Conservation (phyloP, 2,888 invertebrate genomes). For the Hedya salicella region DNA sequence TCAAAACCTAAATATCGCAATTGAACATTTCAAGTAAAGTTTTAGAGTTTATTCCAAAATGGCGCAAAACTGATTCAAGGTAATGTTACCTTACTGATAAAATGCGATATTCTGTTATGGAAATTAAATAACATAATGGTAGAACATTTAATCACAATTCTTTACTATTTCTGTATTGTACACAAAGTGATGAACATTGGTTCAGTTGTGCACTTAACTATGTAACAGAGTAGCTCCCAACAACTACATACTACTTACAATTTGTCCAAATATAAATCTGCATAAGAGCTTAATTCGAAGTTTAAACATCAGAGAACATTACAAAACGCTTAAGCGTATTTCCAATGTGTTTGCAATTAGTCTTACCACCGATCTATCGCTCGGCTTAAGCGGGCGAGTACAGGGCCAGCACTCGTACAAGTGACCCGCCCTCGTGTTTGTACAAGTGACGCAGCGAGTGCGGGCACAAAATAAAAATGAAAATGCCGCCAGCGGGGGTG, state of each 20-base stretch:
- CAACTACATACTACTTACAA: too few relatives aligned
- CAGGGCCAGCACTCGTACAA: neutral
- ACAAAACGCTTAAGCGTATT: slow-evolving; percentile 6
- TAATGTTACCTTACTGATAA: too few relatives aligned
- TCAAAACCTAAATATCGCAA: too few relatives aligned
- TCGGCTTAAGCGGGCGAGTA: neutral
- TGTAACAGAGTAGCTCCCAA: too few relatives aligned
- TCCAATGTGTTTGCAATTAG: slow-evolving; percentile 18
- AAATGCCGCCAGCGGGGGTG: neutral
- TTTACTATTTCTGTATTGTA: too few relatives aligned
- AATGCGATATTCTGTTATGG: too few relatives aligned
- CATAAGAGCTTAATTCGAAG: slow-evolving; percentile 17
- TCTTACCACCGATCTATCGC: slow-evolving; percentile 11
- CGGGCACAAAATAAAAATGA: neutral
- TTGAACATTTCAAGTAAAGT: too few relatives aligned
- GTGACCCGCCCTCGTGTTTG: slow-evolving; percentile 19
- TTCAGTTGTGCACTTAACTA: neutral
- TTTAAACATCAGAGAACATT: slow-evolving; percentile 15
- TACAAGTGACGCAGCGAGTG: slow-evolving; percentile 21
- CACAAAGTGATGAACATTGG: too few relatives aligned
- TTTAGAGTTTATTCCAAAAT: too few relatives aligned
- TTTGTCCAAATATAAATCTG: slow-evolving; percentile 18
- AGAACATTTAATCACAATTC: too few relatives aligned
- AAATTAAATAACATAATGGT: too few relatives aligned
- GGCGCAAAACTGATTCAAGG: too few relatives aligned